Conservation (phyloP, 1,140 invertebrate species). For the Anadara kagoshimensis region DNA sequence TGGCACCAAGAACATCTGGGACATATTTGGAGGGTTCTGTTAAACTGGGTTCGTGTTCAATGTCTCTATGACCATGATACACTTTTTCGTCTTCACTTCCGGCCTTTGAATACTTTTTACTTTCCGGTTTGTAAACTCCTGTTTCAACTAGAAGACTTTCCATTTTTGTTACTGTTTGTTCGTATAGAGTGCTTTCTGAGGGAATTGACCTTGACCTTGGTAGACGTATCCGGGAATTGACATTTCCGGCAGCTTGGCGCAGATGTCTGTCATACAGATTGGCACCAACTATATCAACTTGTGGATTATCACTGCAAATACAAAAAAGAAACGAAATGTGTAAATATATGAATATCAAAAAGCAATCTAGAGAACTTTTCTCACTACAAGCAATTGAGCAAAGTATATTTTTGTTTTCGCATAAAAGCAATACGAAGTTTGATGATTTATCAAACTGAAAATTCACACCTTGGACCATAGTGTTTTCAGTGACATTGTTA, state of each 20-base stretch:
- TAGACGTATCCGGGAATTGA: conserved; percentile 17
- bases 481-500: no score
- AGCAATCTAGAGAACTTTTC: no score
- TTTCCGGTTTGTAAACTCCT: conserved; percentile 69
- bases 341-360: no score
- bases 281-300: conserved; percentile 83
- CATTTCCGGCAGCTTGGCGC: conserved; percentile 19
- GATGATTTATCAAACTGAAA: no score
- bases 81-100: conserved; percentile 23
- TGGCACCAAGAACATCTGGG: conserved; percentile 47
- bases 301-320: conserved; percentile 81
- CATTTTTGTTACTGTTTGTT: conserved; percentile 64
- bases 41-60: conserved; percentile 63
- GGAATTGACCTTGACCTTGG: conserved; percentile 62
- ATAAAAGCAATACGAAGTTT: no score
- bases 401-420: no score
- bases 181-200: conserved; percentile 45
- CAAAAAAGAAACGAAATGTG: no score
- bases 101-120: conserved; percentile 24
- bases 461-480: no score
- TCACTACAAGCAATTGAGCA: no score
- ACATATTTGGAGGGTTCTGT: conserved; percentile 63
- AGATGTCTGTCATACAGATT: conserved; percentile 84
- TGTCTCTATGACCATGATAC: conserved; percentile 70
- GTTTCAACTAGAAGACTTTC: conserved; percentile 71